phyloP scores from a whole-genome alignment of 2,113 vertebrate species.

The Brienomyrus longianalis region DNA sequence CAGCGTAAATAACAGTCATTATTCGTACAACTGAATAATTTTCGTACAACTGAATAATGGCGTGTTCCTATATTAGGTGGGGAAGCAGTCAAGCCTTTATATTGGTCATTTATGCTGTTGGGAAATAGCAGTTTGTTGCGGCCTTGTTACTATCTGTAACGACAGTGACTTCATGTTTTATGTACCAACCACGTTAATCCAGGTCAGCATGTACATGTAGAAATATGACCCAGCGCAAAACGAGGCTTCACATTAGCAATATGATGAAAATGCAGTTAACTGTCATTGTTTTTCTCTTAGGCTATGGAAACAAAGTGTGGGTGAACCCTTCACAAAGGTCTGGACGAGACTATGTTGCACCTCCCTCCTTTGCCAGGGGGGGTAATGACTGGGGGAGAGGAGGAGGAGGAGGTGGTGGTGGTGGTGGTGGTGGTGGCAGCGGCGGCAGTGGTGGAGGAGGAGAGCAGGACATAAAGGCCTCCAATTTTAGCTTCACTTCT shows the following conservation, averaged over 20 bases:
- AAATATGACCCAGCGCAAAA: neutral
- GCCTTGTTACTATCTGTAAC: neutral
- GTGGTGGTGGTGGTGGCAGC: neutral
- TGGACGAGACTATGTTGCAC: slow-evolving; percentile 64
- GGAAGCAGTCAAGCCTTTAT: neutral
- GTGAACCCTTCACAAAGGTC: slow-evolving; percentile 64
- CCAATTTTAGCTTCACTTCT: slow-evolving; percentile 51
- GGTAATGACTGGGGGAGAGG: slow-evolving; percentile 38
- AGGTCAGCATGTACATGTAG: neutral
- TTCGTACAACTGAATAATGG: neutral
- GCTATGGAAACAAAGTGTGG: slow-evolving; percentile 64
- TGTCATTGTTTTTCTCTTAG: slow-evolving; percentile 33
- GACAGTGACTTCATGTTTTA: neutral
- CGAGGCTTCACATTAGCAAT: neutral
- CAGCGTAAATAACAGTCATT: neutral
- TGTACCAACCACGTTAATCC: neutral
- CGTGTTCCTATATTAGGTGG: neutral
- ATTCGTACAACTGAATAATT: neutral
- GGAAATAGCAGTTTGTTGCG: neutral
- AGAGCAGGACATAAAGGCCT: slow-evolving; percentile 39
- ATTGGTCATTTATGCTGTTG: neutral
- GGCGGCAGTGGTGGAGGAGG: slow-evolving; percentile 16
- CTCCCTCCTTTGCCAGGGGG: slow-evolving; percentile 63
- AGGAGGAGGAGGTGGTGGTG: slow-evolving; percentile 29
- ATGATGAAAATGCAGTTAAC: neutral